Evolutionary conservation across 2,888 invertebrate species (phyloP), one percentile per base, ranked within the genome.

Genomic region (Pemphredon lugubris): DNA sequence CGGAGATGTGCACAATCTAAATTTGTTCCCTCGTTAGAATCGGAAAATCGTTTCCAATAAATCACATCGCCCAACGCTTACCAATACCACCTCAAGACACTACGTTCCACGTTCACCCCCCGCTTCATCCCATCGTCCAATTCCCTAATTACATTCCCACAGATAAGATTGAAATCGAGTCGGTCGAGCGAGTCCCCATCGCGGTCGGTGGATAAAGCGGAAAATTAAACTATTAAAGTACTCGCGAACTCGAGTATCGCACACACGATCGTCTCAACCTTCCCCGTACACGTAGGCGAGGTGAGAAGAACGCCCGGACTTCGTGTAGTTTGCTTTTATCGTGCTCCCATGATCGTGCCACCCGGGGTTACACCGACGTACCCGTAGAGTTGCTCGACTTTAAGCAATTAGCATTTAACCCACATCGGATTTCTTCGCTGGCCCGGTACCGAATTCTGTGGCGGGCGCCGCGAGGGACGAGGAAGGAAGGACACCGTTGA

Each of bases 271-370:
- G 63, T 68, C 67, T 51, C 13, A 50, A 51, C 54, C 59, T 64
- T 47, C 18, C 34, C 14, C n/a, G 45, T 40, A 37, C 40, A 6
- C 44, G 21, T 5, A 30, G 13, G 26, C 34, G 58, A 65, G 65
- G 73, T 61, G 79, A 67, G 58, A 48, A 76, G 63, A 74, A 76
- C 73, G 75, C 80, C 58, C 64, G 76, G 72, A 82, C 81, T 83
- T 77, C 71, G 81, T 61, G 79, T 77, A 79, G 69, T 73, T 77
- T 59, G 64, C 60, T 63, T n/a, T 83, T 83, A 83, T 83, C 82
- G 71, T 55, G 44, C n/a, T n/a, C 37, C 47, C 57, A 34, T 21
- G 11, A 83, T 83, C 83, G 67, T 65, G 70, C 80, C 67, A 68
- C 66, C 68, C 58, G 64, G 21, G 64, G 45, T 51, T 50, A 73